Percentiles rank a stretch among this genome's conserved stretches.
These are phyloP conservation scores for Hirudinaria manillensis DNA, from an alignment of 2,888 invertebrate species.

Conservation along the genomic window DNA sequence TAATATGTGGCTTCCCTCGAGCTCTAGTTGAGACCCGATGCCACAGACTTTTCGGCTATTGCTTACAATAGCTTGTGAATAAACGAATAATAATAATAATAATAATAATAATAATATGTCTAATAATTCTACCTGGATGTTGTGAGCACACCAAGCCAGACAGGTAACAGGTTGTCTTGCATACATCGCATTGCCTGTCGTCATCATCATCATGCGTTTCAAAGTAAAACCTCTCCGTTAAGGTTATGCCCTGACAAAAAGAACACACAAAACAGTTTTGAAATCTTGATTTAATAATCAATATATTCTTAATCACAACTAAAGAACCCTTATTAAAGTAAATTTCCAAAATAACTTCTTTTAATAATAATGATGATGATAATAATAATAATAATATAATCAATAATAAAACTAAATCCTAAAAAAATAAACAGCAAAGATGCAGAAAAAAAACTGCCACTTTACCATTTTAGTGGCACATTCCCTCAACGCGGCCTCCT, in stretches of 20 bases:
- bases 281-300: background rate
- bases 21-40: too few relatives aligned
- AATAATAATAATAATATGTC: background rate
- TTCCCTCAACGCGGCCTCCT: constrained; percentile 49
- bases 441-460: background rate
- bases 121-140: constrained; percentile 34
- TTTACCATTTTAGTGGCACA: constrained; percentile 43
- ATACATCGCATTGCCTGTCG: constrained; percentile 86
- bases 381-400: too few relatives aligned
- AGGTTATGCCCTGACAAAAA: constrained; percentile 66
- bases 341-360: too few relatives aligned
- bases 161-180: constrained; percentile 95
- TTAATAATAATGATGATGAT: too few relatives aligned
- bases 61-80: too few relatives aligned
- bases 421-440: background rate
- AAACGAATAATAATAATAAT: background rate
- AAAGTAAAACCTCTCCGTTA: constrained; percentile 84
- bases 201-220: constrained; percentile 84
- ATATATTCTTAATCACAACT: background rate
- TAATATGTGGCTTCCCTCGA: background rate
- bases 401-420: too few relatives aligned
- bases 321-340: too few relatives aligned
- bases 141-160: constrained; percentile 85
- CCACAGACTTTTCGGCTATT: too few relatives aligned
- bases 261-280: background rate